Evolutionary conservation across 2,113 vertebrate species (phyloP), one percentile per base, ranked within the genome.

Genomic region (Onychostoma macrolepis): DNA sequence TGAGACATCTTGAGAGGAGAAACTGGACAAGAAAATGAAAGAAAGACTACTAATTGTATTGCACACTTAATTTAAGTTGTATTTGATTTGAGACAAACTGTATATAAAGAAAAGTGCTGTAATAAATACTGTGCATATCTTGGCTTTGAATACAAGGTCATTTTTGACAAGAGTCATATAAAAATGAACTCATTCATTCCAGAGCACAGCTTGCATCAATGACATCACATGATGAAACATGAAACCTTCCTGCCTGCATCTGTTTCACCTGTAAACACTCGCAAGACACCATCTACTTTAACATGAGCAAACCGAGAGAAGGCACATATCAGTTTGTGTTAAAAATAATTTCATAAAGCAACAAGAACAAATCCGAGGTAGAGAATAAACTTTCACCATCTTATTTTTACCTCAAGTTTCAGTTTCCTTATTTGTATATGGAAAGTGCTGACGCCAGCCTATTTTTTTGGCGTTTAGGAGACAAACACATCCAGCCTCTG

Each of bases 61-160:
- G 53, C 12, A 63, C 21, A 41, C 24, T 43, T 3, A 24, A n/a
- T 76, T 76, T 76, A 19, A 77, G 6, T 45, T 81, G 58, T 71
- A 83, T 83, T 83, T 83, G 8, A 67, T 71, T 72, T 17, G 0
- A 69, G 17, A 28, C n/a, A 65, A 65, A 17, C 24, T 48, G 26
- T 41, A 67, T 41, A 84, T 24, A 58, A 65, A 45, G 21, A 21
- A 2, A 83, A 85, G 88, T 85, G 72, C 83, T 85, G 26, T 85
- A 78, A 87, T 87, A 89, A 87, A 87, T 85, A 85, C n/a, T 56
- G 72, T 80, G 61, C 30, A 71, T 53, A 83, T 50, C 28, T 50
- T 74, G 21, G n/a, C 24, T 26, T n/a, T 72, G 69, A 38, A 78
- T 86, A 43, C 17, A 71, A 19, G 33, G 2, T 48, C 41, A 36